phyloP scores from a whole-genome alignment of 1,140 invertebrate genomes.

The Pollicipes pollicipes region DNA sequence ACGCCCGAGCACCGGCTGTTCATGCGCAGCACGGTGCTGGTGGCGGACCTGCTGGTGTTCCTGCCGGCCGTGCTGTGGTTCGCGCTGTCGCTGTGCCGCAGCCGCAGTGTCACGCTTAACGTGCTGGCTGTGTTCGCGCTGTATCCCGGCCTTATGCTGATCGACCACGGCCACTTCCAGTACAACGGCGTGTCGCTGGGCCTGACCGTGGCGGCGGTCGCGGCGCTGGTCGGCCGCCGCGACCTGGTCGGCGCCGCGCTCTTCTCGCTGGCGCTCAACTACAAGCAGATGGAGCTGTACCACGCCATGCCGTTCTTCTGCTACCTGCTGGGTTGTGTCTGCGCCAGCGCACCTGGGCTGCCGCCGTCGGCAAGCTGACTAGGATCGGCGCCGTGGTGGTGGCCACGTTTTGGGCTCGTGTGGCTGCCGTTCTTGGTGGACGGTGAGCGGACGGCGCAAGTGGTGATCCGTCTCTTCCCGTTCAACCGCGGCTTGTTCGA shows the following conservation, averaged over 20 bases:
- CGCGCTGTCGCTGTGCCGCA: slow-evolving; percentile 1
- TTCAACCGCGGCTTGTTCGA: slow-evolving; percentile 86
- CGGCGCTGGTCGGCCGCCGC: slow-evolving; percentile 40
- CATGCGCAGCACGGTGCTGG: slow-evolving; percentile 73
- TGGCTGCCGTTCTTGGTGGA: slow-evolving; percentile 73
- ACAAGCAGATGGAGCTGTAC: slow-evolving; percentile 99
- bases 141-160: slow-evolving; percentile 82
- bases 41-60: slow-evolving; percentile 59
- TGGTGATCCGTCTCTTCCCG: slow-evolving; percentile 72
- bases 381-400: slow-evolving; percentile 47
- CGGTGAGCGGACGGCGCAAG: slow-evolving; percentile 34
- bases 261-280: slow-evolving; percentile 80
- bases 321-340: slow-evolving; percentile 53
- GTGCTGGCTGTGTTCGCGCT: slow-evolving; percentile 36
- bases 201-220: slow-evolving; percentile 54
- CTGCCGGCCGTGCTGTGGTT: slow-evolving; percentile 42
- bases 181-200: slow-evolving; percentile 94
- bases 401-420: slow-evolving; percentile 49
- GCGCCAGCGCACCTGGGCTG: slow-evolving; percentile 27
- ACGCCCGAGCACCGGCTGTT: slow-evolving; percentile 70
- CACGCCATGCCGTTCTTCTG: slow-evolving; percentile 93
- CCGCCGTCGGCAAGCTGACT: slow-evolving; percentile 31
- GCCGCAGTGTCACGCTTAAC: neutral
- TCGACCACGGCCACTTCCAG: slow-evolving; percentile 98
- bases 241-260: slow-evolving; percentile 50